A percentile compares a stretch with the other conserved stretches of the same genome.
Evolutionary conservation across 2,888 invertebrate genomes (phyloP).

Genomic region (Orthosia gracilis): DNA sequence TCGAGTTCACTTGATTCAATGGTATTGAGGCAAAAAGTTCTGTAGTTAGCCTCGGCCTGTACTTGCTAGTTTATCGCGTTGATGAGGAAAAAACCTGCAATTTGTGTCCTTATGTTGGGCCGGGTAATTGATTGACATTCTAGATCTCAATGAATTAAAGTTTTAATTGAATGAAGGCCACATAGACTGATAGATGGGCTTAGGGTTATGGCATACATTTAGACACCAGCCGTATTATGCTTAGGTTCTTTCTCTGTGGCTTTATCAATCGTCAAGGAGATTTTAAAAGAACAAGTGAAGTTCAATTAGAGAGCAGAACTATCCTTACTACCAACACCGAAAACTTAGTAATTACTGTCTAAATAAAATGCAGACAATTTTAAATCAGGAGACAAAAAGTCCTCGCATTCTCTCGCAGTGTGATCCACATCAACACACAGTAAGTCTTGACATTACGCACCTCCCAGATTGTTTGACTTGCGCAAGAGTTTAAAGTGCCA

Average conservation of each 20-base stretch:
- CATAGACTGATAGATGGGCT: neutral
- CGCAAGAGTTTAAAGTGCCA: constrained; percentile 65
- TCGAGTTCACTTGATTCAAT: constrained; percentile 64
- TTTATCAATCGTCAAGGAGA: neutral
- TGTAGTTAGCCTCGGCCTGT: constrained; percentile 51
- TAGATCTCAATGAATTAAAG: constrained; percentile 34
- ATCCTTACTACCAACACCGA: neutral
- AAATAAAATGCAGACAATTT: constrained; percentile 12
- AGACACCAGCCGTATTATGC: too few relatives aligned
- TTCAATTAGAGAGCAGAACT: neutral
- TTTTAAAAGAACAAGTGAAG: neutral
- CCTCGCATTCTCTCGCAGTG: constrained; percentile 4
- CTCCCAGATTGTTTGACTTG: constrained; percentile 57
- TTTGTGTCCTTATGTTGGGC: constrained; percentile 52
- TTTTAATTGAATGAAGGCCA: constrained; percentile 35
- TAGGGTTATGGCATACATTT: neutral
- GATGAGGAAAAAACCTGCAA: constrained; percentile 57
- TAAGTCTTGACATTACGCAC: constrained; percentile 50
- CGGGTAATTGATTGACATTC: constrained; percentile 35
- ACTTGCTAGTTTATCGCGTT: constrained; percentile 47
- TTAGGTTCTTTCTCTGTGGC: neutral
- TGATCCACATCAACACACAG: constrained; percentile 36
- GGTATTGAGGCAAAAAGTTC: constrained; percentile 62
- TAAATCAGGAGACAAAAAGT: neutral
- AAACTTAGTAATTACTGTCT: neutral